These are phyloP conservation scores for Apamea sordens DNA, from an alignment of 2,888 invertebrate species.

Conservation along the genomic window DNA sequence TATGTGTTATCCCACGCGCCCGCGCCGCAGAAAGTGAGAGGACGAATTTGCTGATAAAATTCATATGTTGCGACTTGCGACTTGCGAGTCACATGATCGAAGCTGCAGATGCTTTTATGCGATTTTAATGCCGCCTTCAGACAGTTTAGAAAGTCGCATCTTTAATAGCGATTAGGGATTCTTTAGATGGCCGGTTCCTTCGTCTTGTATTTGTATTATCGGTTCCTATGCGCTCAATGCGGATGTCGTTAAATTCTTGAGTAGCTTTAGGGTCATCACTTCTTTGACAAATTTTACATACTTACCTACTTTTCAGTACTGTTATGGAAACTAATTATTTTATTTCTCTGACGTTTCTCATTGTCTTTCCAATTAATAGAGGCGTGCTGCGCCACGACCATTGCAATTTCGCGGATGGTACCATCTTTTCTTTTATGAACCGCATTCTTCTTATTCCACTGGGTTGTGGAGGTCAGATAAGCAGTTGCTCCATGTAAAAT, in stretches of 20 bases:
- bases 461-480: too few relatives aligned
- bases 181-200: conserved; percentile 31
- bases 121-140: conserved; percentile 57
- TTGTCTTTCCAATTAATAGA: not conserved
- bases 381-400: too few relatives aligned
- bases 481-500: too few relatives aligned
- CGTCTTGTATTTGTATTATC: conserved; percentile 30
- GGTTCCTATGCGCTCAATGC: conserved; percentile 11
- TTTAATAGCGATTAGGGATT: conserved; percentile 55
- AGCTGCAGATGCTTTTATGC: conserved; percentile 51
- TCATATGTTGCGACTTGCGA: conserved; percentile 48
- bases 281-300: not conserved
- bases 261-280: not conserved
- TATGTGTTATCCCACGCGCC: conserved; percentile 75
- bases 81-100: conserved; percentile 51
- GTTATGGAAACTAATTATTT: not conserved
- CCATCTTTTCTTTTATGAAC: not conserved
- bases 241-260: conserved; percentile 8
- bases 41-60: conserved; percentile 68
- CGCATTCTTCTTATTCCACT: not conserved
- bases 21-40: conserved; percentile 83
- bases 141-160: conserved; percentile 68
- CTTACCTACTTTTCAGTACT: not conserved
- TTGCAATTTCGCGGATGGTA: not conserved
- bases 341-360: not conserved